Evolutionary conservation across 1,140 invertebrate genomes (phyloP).

Genomic region (Muscidifurax raptorellus): DNA sequence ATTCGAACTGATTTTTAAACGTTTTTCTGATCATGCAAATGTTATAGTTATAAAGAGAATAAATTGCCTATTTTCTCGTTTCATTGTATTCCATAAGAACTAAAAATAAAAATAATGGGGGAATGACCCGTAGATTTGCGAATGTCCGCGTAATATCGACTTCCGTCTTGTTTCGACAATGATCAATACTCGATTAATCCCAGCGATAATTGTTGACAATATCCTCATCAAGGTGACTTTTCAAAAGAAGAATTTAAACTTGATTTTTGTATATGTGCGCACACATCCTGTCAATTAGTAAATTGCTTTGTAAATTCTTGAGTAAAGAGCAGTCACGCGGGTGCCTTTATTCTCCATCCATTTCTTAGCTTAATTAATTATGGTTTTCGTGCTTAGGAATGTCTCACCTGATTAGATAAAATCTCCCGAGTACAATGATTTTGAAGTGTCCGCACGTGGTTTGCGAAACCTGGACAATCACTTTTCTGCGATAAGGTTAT

Average conservation of each 20-base stretch:
- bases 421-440: not conserved
- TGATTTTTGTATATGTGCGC: not conserved
- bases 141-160: not conserved
- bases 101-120: not conserved
- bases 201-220: not conserved
- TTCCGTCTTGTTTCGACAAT: not conserved
- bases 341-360: not conserved
- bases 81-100: not conserved
- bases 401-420: not conserved
- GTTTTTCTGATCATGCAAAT: too few species aligned
- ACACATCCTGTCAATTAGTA: not conserved
- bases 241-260: not conserved
- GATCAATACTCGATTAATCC: not conserved
- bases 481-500: slow-evolving; percentile 3
- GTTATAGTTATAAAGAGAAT: too few species aligned
- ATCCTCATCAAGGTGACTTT: not conserved
- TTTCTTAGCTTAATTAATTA: not conserved
- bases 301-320: not conserved
- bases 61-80: not conserved
- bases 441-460: not conserved
- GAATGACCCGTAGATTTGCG: not conserved
- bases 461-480: not conserved
- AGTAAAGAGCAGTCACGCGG: not conserved
- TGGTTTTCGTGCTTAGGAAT: not conserved
- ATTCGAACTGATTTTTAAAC: too few species aligned